phyloP scores from a whole-genome alignment of 2,888 invertebrate genomes.

The Gymnocheta viridis region DNA sequence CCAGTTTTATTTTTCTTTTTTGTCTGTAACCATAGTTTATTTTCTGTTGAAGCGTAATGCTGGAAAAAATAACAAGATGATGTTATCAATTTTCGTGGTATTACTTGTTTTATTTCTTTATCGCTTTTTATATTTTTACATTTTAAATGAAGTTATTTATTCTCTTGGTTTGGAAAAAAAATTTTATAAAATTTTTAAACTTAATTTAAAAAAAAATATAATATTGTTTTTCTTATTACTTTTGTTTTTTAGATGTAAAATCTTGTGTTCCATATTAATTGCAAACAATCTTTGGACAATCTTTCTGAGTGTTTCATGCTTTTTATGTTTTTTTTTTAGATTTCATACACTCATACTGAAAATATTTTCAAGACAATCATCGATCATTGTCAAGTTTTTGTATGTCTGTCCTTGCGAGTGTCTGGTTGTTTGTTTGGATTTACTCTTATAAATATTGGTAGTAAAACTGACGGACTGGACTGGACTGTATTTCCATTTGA shows the following conservation, averaged over 20 bases:
- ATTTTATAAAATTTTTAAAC: constrained; percentile 26
- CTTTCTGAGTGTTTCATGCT: constrained; percentile 24
- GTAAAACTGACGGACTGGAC: background rate
- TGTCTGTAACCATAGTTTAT: constrained; percentile 25
- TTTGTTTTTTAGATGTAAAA: background rate
- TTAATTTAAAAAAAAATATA: background rate
- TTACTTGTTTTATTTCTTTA: constrained; percentile 49
- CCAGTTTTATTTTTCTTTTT: constrained; percentile 23
- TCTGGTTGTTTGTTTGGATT: background rate
- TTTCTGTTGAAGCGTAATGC: constrained; percentile 52
- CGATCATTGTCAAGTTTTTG: constrained; percentile 66
- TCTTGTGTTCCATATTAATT: constrained; percentile 62
- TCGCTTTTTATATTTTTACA: constrained; percentile 10
- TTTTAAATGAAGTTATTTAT: constrained; percentile 60
- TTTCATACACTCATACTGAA: constrained; percentile 32
- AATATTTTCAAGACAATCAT: constrained; percentile 65
- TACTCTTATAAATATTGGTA: constrained; percentile 8
- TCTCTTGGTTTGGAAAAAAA: constrained; percentile 10
- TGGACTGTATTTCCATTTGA: constrained; percentile 12
- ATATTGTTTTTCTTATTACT: background rate
- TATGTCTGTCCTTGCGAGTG: background rate
- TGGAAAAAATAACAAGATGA: constrained; percentile 61
- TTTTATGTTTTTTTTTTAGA: background rate
- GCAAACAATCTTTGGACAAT: constrained; percentile 60
- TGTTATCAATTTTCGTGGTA: constrained; percentile 69